phyloP scores from a whole-genome alignment of 2,888 invertebrate genomes.

The Brenthis ino region DNA sequence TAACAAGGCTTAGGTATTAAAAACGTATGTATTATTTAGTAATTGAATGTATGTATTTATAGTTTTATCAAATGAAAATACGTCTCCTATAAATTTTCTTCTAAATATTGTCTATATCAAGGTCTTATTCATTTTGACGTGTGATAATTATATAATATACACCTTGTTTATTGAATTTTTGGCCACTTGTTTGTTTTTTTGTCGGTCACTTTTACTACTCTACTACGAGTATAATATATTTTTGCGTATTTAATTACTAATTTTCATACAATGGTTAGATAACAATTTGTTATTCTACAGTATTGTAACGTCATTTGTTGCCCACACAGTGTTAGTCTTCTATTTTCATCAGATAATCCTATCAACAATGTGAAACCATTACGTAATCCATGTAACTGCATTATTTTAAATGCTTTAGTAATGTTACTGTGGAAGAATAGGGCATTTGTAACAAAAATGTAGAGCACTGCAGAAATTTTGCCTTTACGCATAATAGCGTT shows the following conservation, averaged over 20 bases:
- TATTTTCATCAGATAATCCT: conserved; percentile 29
- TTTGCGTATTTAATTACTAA: neutral
- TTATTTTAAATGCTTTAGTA: conserved; percentile 15
- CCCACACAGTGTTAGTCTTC: conserved; percentile 21
- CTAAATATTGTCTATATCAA: neutral
- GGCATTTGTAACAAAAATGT: conserved; percentile 9
- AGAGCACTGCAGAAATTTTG: neutral
- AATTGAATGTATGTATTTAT: no score
- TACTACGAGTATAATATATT: neutral
- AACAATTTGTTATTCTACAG: neutral
- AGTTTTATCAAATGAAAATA: no score
- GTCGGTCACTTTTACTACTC: neutral
- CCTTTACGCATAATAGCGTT: conserved; percentile 1
- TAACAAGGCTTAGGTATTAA: no score
- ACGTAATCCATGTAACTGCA: conserved; percentile 16
- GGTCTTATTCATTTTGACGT: neutral
- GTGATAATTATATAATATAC: neutral
- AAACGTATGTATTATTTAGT: no score
- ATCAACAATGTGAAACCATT: conserved; percentile 30
- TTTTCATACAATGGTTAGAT: neutral
- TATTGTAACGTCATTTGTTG: conserved; percentile 26
- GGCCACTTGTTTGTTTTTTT: neutral
- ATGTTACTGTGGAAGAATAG: conserved; percentile 3
- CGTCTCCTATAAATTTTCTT: neutral
- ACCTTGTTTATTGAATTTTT: no score